Percentiles rank a stretch among this genome's conserved stretches.
These are phyloP conservation scores for Meloe dianella DNA, from an alignment of 2,888 invertebrate genomes.

Conservation along the genomic window DNA sequence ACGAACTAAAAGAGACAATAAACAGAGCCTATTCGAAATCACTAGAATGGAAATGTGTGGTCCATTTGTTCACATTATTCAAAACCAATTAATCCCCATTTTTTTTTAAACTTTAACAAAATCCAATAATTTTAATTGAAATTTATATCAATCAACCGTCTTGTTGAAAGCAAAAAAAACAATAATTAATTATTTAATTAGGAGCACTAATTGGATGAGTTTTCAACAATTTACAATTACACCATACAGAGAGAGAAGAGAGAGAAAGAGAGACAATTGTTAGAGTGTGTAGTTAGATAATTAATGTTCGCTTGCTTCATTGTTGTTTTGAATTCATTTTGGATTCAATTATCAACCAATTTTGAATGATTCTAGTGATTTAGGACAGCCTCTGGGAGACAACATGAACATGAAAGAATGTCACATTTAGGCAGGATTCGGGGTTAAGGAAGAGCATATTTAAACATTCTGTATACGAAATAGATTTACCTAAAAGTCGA, in stretches of 20 bases:
- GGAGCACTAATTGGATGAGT: conserved; percentile 26
- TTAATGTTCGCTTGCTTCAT: too few relatives aligned
- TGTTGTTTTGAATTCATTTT: too few relatives aligned
- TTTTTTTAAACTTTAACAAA: not conserved
- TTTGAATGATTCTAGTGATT: conserved; percentile 33
- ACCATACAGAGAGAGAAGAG: conserved; percentile 18
- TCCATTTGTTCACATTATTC: not conserved
- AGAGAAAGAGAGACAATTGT: too few relatives aligned
- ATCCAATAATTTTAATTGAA: too few relatives aligned
- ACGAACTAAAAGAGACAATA: conserved; percentile 44
- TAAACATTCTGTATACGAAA: conserved; percentile 36
- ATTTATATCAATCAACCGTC: not conserved
- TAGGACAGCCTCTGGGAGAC: conserved; percentile 39
- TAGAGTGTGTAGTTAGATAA: too few relatives aligned
- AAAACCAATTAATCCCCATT: not conserved
- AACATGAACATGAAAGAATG: conserved; percentile 52
- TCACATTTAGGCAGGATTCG: conserved; percentile 46
- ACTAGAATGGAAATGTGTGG: conserved; percentile 22
- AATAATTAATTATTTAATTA: conserved; percentile 30
- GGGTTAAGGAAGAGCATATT: conserved; percentile 24
- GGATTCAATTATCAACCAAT: not conserved
- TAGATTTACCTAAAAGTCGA: conserved; percentile 30
- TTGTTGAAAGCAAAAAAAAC: too few relatives aligned
- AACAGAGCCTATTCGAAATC: conserved; percentile 33
- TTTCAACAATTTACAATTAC: conserved; percentile 16